Evolutionary conservation across 2,888 invertebrate species (phyloP), one percentile per base, ranked within the genome.

Genomic region (Caradrina clavipalpis): DNA sequence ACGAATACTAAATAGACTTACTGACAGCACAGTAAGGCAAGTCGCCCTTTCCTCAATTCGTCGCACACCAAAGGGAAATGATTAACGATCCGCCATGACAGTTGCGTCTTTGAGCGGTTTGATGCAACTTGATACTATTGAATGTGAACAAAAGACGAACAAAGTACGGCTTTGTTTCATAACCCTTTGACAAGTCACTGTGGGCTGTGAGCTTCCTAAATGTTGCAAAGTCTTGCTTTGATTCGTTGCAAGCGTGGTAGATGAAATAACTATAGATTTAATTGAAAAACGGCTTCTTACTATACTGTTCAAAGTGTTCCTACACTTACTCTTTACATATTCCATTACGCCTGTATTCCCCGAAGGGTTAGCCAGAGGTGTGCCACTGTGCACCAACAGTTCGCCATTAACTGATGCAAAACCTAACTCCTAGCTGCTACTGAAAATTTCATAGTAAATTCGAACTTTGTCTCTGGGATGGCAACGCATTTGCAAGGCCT

Each of bases 31-130:
- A 17, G 50, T 21, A n/a, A 31, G 54, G 22, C 42, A 45, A 76
- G 45, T 47, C 47, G 35, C 55, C 63, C 63, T 53, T 63, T 63
- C 59, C 45, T 61, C 73, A 53, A 56, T 59, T 61, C 65, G 22
- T 59, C 62, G 62, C 66, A 72, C 67, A 76, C 58, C 60, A 79
- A 89, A 86, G 86, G 86, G 85, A 85, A 88, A 91, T 92, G 91
- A 93, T 92, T 91, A 90, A 93, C 88, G 92, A 91, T 62, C 80
- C 73, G 76, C 85, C 76, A 80, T 87, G 92, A 89, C 92, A 90
- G 89, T 85, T 88, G 86, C 58, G 58, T 86, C 78, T 69, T 69
- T 84, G 86, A 87, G 78, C 83, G 83, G 85, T 86, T 87, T 79
- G 83, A 85, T 84, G 90, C 87, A 91, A 92, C 89, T 88, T 86